Evolutionary conservation across 2,888 invertebrate genomes (phyloP).

Genomic region (Cloeon dipterum): DNA sequence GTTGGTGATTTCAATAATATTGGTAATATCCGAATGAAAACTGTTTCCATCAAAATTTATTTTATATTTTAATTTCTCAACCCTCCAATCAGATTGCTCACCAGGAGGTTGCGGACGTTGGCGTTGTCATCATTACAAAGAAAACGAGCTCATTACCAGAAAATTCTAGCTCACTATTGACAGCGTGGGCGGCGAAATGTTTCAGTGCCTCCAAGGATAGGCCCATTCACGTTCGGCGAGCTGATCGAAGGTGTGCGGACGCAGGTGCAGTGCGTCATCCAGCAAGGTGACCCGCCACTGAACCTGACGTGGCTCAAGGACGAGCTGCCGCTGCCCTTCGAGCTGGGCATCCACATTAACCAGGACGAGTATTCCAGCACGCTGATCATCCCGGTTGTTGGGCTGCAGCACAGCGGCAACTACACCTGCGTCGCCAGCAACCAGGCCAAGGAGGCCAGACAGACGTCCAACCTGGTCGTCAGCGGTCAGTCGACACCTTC

Average conservation of each 20-base stretch:
- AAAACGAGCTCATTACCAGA: too few species aligned
- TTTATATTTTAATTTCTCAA: too few species aligned
- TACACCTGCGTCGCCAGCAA: constrained; percentile 14
- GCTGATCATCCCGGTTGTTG: constrained; percentile 16
- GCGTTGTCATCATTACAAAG: too few species aligned
- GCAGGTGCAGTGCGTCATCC: constrained; percentile 20
- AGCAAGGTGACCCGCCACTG: constrained; percentile 23
- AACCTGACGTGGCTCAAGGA: constrained; percentile 21
- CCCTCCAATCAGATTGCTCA: too few species aligned
- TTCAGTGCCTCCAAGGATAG: constrained; percentile 12
- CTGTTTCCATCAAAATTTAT: too few species aligned
- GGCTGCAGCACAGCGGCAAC: constrained; percentile 14
- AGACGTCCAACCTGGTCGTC: constrained; percentile 13
- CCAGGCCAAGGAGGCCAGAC: constrained; percentile 11
- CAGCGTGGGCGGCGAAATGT: too few species aligned
- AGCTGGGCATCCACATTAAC: constrained; percentile 13
- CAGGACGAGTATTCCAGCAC: constrained; percentile 15
- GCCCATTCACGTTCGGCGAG: constrained; percentile 13
- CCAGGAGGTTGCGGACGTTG: too few species aligned
- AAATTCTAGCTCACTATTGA: too few species aligned
- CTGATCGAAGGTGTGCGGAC: constrained; percentile 12
- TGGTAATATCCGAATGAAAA: too few species aligned
- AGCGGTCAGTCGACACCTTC: too few species aligned
- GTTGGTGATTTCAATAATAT: too few species aligned
- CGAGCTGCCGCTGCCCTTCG: constrained; percentile 17